A percentile compares a stretch with the other conserved stretches of the same genome.
phyloP scores from a whole-genome alignment of 2,113 vertebrate genomes.

The Pygathrix nemaeus region DNA sequence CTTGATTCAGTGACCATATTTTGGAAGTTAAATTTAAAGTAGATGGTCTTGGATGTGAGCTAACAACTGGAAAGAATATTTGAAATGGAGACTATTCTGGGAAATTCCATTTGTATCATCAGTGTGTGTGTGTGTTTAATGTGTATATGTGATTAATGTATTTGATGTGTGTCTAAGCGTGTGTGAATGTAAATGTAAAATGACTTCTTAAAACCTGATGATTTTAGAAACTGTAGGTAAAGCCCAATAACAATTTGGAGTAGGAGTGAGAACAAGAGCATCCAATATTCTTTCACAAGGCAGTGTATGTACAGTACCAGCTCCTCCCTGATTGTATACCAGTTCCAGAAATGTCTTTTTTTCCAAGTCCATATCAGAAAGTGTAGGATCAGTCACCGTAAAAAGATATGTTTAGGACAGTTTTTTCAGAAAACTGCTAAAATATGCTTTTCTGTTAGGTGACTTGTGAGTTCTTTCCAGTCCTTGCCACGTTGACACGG shows the following conservation, averaged over 20 bases:
- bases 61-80: neutral
- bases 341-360: slow-evolving; percentile 6
- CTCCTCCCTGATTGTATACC: neutral
- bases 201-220: neutral
- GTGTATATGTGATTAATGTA: neutral
- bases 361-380: neutral
- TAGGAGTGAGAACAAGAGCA: neutral
- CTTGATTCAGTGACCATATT: neutral
- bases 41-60: neutral
- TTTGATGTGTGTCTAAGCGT: neutral
- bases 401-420: neutral
- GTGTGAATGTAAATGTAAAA: neutral
- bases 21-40: slow-evolving; percentile 1
- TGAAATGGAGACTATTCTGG: neutral
- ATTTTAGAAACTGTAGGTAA: neutral
- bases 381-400: neutral
- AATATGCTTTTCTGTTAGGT: neutral
- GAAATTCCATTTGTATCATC: neutral
- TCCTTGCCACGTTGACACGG: neutral
- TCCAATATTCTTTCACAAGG: neutral
- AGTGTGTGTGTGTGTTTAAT: neutral
- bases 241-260: neutral
- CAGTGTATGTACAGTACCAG: neutral
- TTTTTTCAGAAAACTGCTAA: neutral
- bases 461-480: neutral